Conservation (phyloP, 2,113 vertebrate genomes). For the Eurystomus gularis region DNA sequence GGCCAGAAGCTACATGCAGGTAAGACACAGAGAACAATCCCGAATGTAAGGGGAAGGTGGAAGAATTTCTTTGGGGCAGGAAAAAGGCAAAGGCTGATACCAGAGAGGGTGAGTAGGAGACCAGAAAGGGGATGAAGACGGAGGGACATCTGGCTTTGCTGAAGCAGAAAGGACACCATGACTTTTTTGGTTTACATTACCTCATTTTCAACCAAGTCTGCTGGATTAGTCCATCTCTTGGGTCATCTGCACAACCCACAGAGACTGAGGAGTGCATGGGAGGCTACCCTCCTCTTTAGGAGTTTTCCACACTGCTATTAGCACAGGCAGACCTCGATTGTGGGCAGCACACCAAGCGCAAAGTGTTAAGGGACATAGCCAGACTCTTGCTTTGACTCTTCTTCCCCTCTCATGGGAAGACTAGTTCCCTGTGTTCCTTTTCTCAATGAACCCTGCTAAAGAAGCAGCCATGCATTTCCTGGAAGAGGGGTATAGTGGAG, state of each 20-base stretch:
- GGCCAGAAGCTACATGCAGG: rapidly evolving
- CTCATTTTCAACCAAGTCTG: neutral
- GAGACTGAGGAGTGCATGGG: neutral
- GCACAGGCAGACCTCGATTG: neutral
- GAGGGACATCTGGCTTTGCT: neutral
- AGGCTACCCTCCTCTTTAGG: neutral
- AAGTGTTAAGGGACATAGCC: neutral
- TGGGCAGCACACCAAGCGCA: neutral
- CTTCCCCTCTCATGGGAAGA: neutral
- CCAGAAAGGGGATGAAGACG: neutral
- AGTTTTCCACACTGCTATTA: neutral
- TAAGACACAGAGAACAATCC: neutral
- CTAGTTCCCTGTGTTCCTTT: neutral
- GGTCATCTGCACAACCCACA: rapidly evolving
- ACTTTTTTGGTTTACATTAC: neutral
- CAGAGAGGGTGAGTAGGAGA: neutral
- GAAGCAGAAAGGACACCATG: neutral
- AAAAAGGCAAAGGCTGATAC: neutral
- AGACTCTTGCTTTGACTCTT: neutral
- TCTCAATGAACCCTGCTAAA: neutral
- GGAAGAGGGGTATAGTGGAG: neutral
- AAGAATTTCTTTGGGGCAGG: neutral
- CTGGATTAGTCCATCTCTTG: neutral
- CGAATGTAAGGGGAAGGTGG: neutral
- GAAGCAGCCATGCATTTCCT: neutral